Evolutionary conservation across 2,888 invertebrate species (phyloP), one percentile per base, ranked within the genome.

Genomic region (Druceiella hillmani): DNA sequence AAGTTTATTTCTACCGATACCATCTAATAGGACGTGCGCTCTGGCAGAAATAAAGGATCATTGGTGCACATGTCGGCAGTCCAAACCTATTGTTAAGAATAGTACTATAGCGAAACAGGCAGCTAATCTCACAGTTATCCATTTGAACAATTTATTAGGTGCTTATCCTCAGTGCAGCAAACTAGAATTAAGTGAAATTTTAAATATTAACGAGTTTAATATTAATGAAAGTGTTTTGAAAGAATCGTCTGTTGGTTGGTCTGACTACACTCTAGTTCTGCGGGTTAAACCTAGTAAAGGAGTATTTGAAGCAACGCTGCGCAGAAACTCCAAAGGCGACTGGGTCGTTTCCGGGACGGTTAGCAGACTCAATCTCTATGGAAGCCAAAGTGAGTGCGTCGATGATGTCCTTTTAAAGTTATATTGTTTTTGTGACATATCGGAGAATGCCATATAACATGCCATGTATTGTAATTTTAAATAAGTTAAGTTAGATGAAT

Each of bases 371-470:
- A 87, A 87, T 58, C 64, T 79, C 27, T 87, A 87, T 53, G 80
- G 82, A 11, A 74, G 76, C 40, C 84, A 87, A 59, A 84, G 83
- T 56, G 66, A 66, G 45, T 87, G 87, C 55, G 70, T 86, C 40
- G 71, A 76, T 36, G 76, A 86, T 44, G 81, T 79, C 53, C 75
- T 79, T 50, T 68, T 87, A 44, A 85, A 87, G 56, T 70, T 87
- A 41, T 87, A 86, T 56, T 88, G 88, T 63, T 87, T 77, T 57
- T 88, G 88, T n/a, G n/a, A n/a, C n/a, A n/a, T n/a, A n/a, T n/a
- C n/a, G n/a, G n/a, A n/a, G n/a, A n/a, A n/a, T n/a, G n/a, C n/a
- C n/a, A n/a, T n/a, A n/a, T n/a, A n/a, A n/a, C n/a, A n/a, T n/a
- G n/a, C n/a, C n/a, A n/a, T n/a, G n/a, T n/a, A n/a, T n/a, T n/a